Percentiles rank a stretch among this genome's conserved stretches.
Conservation (phyloP, 1,140 invertebrate species). For the Goniozus legneri region DNA sequence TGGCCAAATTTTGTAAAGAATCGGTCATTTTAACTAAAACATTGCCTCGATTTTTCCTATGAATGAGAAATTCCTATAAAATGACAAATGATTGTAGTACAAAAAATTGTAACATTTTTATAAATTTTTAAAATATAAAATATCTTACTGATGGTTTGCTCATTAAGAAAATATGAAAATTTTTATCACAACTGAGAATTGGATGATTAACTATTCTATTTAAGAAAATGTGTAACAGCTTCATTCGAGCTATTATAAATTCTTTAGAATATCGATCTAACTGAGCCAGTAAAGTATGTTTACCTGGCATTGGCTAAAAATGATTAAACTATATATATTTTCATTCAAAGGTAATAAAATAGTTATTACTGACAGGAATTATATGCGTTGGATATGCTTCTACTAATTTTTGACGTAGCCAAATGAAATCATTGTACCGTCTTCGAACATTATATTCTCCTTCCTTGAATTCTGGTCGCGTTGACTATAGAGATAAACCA, state of each 20-base stretch:
- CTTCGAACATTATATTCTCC: slow-evolving; percentile 67
- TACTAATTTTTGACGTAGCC: slow-evolving; percentile 66
- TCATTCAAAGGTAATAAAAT: slow-evolving; percentile 5
- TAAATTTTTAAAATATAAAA: slow-evolving; percentile 18
- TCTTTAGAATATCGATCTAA: slow-evolving; percentile 73
- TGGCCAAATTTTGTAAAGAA: slow-evolving; percentile 61
- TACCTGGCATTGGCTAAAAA: slow-evolving; percentile 67
- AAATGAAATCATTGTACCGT: slow-evolving; percentile 75
- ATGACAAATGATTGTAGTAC: neutral
- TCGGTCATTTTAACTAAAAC: slow-evolving; percentile 59
- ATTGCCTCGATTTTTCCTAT: slow-evolving; percentile 62
- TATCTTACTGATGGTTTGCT: slow-evolving; percentile 64
- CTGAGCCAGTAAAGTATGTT: slow-evolving; percentile 68
- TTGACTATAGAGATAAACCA: slow-evolving; percentile 52
- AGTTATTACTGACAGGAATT: slow-evolving; percentile 59
- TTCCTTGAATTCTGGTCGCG: slow-evolving; percentile 64
- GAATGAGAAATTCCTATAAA: slow-evolving; percentile 62
- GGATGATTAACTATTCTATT: slow-evolving; percentile 66
- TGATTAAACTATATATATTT: neutral
- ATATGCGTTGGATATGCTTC: slow-evolving; percentile 67
- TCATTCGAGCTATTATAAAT: slow-evolving; percentile 69
- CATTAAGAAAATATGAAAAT: slow-evolving; percentile 67
- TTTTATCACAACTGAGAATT: slow-evolving; percentile 68
- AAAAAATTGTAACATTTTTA: neutral
- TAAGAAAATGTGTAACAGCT: slow-evolving; percentile 68